Base-by-base conservation (phyloP, 2,888 invertebrate genomes). In the Hyppa rectilinea region DNA sequence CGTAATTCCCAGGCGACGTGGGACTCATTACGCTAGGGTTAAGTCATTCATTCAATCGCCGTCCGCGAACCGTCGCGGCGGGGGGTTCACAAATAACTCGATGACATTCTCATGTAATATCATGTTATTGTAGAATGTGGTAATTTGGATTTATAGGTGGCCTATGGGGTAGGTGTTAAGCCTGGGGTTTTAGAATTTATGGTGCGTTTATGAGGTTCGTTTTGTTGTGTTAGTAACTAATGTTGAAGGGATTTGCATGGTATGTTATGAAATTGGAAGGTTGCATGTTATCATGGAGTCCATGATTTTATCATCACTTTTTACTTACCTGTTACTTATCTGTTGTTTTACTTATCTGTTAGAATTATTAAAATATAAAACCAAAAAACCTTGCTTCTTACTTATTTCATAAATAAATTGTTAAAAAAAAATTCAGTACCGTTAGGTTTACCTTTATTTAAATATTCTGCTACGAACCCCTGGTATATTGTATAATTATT, bases 31-130 rank as follows among this genome's bases (percentile, higher is more conserved):
- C 72, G 29, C 10, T 72, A 83, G 88, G 89, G 89, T 88, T 90
- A 85, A 87, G 86, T 89, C 87, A 90, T 89, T 89, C 87, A 88
- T 88, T 87, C 87, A 55, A 36, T 40, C 26, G 79, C 78, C 76
- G 77, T 38, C 80, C 81, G 79, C 71, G 78, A 77, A 83, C 83
- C 83, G 84, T 75, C 78, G 80, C 78, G 70, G 45, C n/a, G 31
- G 59, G 63, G 80, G 82, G 78, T 78, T 78, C 47, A 45, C 71
- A 59, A 72, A 75, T 70, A 59, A 55, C 49, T 62, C 64, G 60
- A 72, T 75, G 71, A 65, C 62, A 68, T 65, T 75, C 67, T 72
- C 75, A 73, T 73, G 58, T 73, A 50, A 17, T 60, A 62, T 20
- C n/a, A 38, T 38, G 52, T 34, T 49, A 60, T 72, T 66, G 38